These are phyloP conservation scores for Mesocricetus auratus DNA, from an alignment of 2,113 vertebrate genomes.

Conservation along the genomic window DNA sequence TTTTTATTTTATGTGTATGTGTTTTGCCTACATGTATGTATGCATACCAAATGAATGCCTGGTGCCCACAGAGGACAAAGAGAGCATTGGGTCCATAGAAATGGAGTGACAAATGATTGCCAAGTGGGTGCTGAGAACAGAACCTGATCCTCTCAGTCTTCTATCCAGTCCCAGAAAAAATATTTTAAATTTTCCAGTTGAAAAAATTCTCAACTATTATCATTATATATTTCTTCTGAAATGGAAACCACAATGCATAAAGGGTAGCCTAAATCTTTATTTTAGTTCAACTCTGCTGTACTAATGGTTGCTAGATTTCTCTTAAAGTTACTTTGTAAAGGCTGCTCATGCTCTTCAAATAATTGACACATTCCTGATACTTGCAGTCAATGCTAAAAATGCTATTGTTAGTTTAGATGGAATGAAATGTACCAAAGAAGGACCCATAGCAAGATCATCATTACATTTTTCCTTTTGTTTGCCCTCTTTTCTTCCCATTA, in stretches of 20 bases:
- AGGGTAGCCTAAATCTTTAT: neutral
- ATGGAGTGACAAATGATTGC: too few species aligned
- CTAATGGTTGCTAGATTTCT: neutral
- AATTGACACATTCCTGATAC: neutral
- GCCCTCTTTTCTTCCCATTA: conserved; percentile 19
- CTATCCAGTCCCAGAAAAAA: neutral
- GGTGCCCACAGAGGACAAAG: neutral
- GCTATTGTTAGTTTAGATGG: conserved; percentile 7
- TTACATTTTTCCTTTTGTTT: conserved; percentile 68
- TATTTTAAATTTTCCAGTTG: neutral
- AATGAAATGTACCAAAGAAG: neutral
- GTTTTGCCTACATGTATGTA: neutral
- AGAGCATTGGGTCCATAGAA: neutral
- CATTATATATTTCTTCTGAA: conserved; percentile 40
- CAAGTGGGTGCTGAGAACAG: neutral
- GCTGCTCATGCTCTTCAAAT: neutral
- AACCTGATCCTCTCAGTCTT: neutral
- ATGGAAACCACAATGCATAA: conserved; percentile 47
- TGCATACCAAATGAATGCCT: too few species aligned
- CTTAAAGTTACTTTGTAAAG: conserved; percentile 3
- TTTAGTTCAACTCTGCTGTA: neutral
- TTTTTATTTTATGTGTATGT: neutral
- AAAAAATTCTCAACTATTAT: neutral
- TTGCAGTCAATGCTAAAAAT: neutral
- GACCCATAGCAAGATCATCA: too few species aligned